Base-by-base conservation (phyloP, 1,140 invertebrate genomes). In the Ceratina japonica region DNA sequence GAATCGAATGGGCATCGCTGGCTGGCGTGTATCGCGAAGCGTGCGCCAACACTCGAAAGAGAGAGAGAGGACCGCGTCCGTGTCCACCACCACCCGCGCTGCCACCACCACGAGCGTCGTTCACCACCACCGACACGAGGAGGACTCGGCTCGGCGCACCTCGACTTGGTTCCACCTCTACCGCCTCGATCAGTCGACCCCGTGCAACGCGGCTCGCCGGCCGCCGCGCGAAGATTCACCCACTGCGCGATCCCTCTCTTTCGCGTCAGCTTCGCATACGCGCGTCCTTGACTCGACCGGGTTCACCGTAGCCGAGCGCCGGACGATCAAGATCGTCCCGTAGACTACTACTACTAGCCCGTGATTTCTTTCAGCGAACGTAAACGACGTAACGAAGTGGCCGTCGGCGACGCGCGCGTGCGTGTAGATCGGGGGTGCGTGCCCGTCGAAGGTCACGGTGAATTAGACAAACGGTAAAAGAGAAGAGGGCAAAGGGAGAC, bases 161-260 rank as follows among this genome's bases (percentile, higher is more conserved):
- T 84, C 83, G 80, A 83, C 77, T 86, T 82, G 78, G 86, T 79
- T 75, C 82, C 86, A 86, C 84, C 86, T 84, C 83, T 86, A 75
- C 81, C 82, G 86, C 84, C 79, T 84, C 81, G 86, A 89, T 90
- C 91, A 92, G 91, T 92, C 91, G 90, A 92, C 91, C 91, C 90
- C 91, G 91, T 92, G 91, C 91, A 92, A 88, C 91, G 91, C 91
- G 91, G 91, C 90, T 92, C 91, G 91, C 88, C 90, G 90, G 91
- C 89, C 87, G 90, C 87, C 86, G 88, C 89, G 91, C 86, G 82
- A 80, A 61, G 84, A 72, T 82, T 58, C 52, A 58, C 51, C 65
- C 61, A 77, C 54, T 56, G 24, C 49, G 62, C 54, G 54, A n/a
- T 56, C 12, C 54, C 54, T n/a, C 54, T 56, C n/a, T 56, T 56